Percentiles rank a stretch among this genome's conserved stretches.
Evolutionary conservation across 2,888 invertebrate genomes (phyloP).

Genomic region (Lathronympha strigana): DNA sequence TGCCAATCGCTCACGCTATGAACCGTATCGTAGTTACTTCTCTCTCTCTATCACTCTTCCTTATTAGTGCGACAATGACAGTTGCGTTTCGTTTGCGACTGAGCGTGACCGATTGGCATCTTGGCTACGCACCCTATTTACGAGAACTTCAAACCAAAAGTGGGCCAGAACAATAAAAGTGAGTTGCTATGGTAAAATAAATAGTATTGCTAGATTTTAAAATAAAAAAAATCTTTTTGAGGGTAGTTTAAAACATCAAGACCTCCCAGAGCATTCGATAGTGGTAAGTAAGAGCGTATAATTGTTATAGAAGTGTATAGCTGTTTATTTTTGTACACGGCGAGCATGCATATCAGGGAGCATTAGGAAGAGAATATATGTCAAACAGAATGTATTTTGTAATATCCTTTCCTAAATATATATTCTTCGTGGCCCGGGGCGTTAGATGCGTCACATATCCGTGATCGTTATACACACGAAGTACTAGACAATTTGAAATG

Average conservation of each 20-base stretch:
- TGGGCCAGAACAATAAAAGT: too few species aligned
- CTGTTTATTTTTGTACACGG: slow-evolving; percentile 80
- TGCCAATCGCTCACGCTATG: too few species aligned
- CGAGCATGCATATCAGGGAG: slow-evolving; percentile 79
- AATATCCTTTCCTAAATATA: slow-evolving; percentile 50
- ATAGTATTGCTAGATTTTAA: background rate
- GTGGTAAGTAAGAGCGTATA: slow-evolving; percentile 45
- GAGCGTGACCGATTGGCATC: too few species aligned
- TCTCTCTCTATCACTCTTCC: too few species aligned
- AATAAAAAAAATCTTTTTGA: slow-evolving; percentile 4
- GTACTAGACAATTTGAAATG: slow-evolving; percentile 29
- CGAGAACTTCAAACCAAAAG: too few species aligned
- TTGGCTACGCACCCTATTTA: too few species aligned
- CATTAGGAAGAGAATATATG: slow-evolving; percentile 65
- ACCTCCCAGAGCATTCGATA: slow-evolving; percentile 8
- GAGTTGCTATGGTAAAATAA: background rate
- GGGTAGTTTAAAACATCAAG: background rate
- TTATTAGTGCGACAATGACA: too few species aligned
- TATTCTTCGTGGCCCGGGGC: slow-evolving; percentile 34
- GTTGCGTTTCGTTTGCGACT: too few species aligned
- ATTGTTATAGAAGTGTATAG: slow-evolving; percentile 72
- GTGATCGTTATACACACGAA: background rate
- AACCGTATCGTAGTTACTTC: too few species aligned
- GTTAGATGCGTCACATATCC: background rate
- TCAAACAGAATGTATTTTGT: slow-evolving; percentile 52